Base-by-base conservation (phyloP, 2,797 vertebrate genomes). In the Gallinago nigripennis region DNA sequence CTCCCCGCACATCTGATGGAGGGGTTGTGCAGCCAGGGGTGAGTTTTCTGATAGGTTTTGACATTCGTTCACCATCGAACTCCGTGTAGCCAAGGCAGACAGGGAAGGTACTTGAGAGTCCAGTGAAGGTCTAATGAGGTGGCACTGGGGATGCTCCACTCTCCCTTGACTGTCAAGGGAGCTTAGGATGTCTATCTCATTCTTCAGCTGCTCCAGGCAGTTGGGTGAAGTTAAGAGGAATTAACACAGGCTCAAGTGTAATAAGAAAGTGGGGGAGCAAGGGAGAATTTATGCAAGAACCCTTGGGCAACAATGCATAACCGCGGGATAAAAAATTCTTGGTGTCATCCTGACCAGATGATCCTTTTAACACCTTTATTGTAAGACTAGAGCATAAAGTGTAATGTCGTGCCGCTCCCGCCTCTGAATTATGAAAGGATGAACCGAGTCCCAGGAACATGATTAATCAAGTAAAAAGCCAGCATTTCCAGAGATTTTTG, bases 1-100 rank as follows among this genome's bases (percentile, higher is more conserved):
- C 71, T 85, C 70, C 39, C 51, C 25, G 15, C 0, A 0, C 8
- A 10, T 11, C 53, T 48, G n/a, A 30, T 11, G 10, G 0, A 45
- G 25, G 7, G 13, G 35, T 50, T 66, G 33, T 51, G 30, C n/a
- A 70, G 57, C 46, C 69, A 48, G 68, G 33, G 35, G 16, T 1
- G 8, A 25, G 21, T 7, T 73, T 72, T 87, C 46, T n/a, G 12
- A 2, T 28, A 13, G 8, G 9, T 64, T 89, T 71, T 83, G 50
- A 3, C 15, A 27, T 19, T 56, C 53, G 43, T 63, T 13, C 78
- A 25, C 12, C 31, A 27, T 8, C 0, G 0, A 73, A 48, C 43
- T 13, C 16, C 5, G 0, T 5, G 27, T 16, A 54, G 13, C 30
- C 33, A 76, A 66, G 41, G 54, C n/a, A 82, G 51, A 58, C 6